Conservation (phyloP, 2,888 invertebrate genomes). For the Trichopria drosophilae region DNA sequence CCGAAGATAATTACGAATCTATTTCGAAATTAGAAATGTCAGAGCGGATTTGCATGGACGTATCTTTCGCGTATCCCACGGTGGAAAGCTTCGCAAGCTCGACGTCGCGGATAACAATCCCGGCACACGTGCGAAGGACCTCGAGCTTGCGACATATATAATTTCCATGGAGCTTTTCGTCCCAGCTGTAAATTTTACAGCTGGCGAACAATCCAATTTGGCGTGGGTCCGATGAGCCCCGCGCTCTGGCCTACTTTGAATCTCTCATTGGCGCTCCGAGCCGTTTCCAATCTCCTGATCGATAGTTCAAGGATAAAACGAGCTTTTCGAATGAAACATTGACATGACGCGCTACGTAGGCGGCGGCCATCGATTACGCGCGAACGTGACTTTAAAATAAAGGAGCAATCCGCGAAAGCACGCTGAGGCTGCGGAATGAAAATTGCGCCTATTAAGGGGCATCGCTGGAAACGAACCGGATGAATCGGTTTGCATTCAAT, state of each 20-base stretch:
- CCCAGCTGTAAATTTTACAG: too few species aligned
- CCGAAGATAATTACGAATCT: too few species aligned
- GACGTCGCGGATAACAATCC: slow-evolving; percentile 31
- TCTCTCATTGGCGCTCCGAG: slow-evolving; percentile 1
- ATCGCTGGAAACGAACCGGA: too few species aligned
- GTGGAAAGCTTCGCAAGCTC: slow-evolving; percentile 20
- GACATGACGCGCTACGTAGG: slow-evolving; percentile 8
- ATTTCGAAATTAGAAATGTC: too few species aligned
- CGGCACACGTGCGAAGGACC: slow-evolving; percentile 15
- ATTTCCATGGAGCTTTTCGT: too few species aligned
- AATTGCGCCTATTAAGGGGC: slow-evolving; percentile 18
- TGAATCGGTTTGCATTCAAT: too few species aligned
- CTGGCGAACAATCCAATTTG: too few species aligned
- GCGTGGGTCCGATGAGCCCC: too few species aligned
- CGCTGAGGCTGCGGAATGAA: slow-evolving; percentile 9
- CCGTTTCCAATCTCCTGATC: slow-evolving; percentile 3
- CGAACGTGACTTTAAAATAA: slow-evolving; percentile 11
- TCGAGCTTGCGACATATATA: slow-evolving; percentile 23
- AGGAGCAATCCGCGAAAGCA: not conserved
- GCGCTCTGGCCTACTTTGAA: slow-evolving; percentile 8
- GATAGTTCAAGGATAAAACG: slow-evolving; percentile 29
- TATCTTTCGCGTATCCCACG: too few species aligned
- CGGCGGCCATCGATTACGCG: slow-evolving; percentile 14
- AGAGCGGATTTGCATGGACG: too few species aligned
- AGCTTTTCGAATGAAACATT: slow-evolving; percentile 19